Percentiles rank a stretch among this genome's conserved stretches.
Conservation (phyloP, 2,113 vertebrate species). For the Myotis lucifugus region DNA sequence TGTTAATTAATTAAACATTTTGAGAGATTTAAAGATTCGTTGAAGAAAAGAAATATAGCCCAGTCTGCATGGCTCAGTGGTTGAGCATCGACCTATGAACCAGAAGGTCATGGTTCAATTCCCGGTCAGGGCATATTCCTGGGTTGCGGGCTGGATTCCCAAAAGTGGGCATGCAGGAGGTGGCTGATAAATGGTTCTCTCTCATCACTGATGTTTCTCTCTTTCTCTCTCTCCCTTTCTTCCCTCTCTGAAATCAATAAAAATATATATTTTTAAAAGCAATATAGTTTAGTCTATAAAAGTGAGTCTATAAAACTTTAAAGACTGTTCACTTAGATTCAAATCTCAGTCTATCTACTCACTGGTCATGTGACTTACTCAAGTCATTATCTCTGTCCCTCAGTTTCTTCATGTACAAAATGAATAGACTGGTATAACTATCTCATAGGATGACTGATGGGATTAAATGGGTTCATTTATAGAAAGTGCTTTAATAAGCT, state of each 20-base stretch:
- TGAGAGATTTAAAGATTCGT: not conserved
- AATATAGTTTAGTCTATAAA: not conserved
- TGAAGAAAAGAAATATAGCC: not conserved
- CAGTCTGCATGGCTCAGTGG: too few relatives aligned
- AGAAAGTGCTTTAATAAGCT: not conserved
- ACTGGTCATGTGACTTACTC: not conserved
- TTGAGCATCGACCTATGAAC: too few relatives aligned
- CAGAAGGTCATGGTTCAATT: too few relatives aligned
- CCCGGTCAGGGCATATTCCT: too few relatives aligned
- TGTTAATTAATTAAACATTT: slow-evolving; percentile 42
- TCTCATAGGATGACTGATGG: not conserved
- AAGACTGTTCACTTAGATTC: not conserved
- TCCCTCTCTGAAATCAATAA: too few relatives aligned
- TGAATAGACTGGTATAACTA: not conserved
- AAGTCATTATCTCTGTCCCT: not conserved
- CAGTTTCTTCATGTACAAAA: not conserved
- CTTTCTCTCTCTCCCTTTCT: too few relatives aligned
- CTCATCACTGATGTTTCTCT: too few relatives aligned
- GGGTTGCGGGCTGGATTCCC: too few relatives aligned
- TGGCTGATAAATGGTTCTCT: too few relatives aligned
- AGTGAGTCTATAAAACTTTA: not conserved
- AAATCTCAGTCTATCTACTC: not conserved
- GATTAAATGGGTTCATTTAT: not conserved
- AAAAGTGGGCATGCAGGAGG: too few relatives aligned
- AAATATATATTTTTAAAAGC: too few relatives aligned